Base-by-base conservation (phyloP, 2,888 invertebrate species). In the Craniophora ligustri region DNA sequence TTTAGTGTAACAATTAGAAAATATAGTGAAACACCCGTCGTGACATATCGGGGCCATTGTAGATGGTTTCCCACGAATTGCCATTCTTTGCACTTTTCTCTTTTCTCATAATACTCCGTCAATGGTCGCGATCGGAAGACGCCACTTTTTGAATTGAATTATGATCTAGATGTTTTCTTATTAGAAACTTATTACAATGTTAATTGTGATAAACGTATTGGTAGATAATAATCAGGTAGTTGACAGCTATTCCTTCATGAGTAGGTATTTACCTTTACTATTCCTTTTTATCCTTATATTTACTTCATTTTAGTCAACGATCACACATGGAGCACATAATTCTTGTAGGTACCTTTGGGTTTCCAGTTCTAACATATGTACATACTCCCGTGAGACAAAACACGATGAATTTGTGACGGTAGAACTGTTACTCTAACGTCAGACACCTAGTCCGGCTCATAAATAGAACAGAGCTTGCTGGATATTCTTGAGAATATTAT, bases 71-170 rank as follows among this genome's bases (percentile, higher is more conserved):
- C 82, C 92, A 92, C 91, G 89, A 81, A 62, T 77, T 78, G 76
- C 85, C 80, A 89, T 92, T 91, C 91, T 89, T 89, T 87, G 74
- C 78, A 87, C 89, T 88, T 92, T 92, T 92, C 92, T 92, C 91
- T 92, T 92, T 92, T 92, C 91, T 87, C 91, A 89, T 91, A 86
- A 81, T 80, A 79, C 79, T 76, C 75, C 75, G 75, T 81, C 82
- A 81, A 88, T 85, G 80, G 78, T 78, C 72, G 84, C 81, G 78
- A 87, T 88, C 88, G 86, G 86, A 87, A 88, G 87, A 79, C 75
- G 68, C 75, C 69, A 73, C 73, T 74, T 78, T 81, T 78, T 79
- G 74, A 79, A 83, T 79, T 80, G 73, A 80, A 78, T 79, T 79
- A 76, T 71, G 68, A 72, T 79, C 72, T 76, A 75, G 55, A 78